Conservation (phyloP, 1,140 invertebrate species). For the Apis florea region DNA sequence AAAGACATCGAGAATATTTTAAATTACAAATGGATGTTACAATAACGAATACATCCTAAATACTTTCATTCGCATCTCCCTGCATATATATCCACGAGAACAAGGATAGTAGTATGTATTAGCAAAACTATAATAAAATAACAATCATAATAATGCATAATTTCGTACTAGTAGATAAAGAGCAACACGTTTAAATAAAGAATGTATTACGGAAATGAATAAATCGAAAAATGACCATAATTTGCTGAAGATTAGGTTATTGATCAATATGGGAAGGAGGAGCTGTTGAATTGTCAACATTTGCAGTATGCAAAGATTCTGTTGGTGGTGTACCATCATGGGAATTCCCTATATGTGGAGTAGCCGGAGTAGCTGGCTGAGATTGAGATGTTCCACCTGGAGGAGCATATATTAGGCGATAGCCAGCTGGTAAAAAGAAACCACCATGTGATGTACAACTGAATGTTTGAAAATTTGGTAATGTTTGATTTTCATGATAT, state of each 20-base stretch:
- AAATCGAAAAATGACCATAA: constrained; percentile 52
- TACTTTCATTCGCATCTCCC: constrained; percentile 48
- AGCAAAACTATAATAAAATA: constrained; percentile 61
- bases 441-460: constrained; percentile 72
- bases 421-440: constrained; percentile 76
- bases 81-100: constrained; percentile 32
- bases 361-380: constrained; percentile 74
- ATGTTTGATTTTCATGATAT: constrained; percentile 71
- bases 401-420: constrained; percentile 75
- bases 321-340: constrained; percentile 75
- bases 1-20: constrained; percentile 56
- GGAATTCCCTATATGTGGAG: constrained; percentile 73
- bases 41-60: constrained; percentile 50
- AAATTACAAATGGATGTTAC: constrained; percentile 38
- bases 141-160: constrained; percentile 57
- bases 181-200: constrained; percentile 57
- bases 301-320: constrained; percentile 66
- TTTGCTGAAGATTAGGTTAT: constrained; percentile 57
- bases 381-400: constrained; percentile 63
- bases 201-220: constrained; percentile 52
- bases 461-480: constrained; percentile 73
- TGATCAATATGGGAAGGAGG: constrained; percentile 62
- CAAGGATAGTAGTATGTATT: constrained; percentile 38
- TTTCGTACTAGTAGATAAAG: constrained; percentile 44
- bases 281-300: constrained; percentile 52